Evolutionary conservation across 2,113 vertebrate species (phyloP).

Genomic region (Pomatorhinus ruficollis): DNA sequence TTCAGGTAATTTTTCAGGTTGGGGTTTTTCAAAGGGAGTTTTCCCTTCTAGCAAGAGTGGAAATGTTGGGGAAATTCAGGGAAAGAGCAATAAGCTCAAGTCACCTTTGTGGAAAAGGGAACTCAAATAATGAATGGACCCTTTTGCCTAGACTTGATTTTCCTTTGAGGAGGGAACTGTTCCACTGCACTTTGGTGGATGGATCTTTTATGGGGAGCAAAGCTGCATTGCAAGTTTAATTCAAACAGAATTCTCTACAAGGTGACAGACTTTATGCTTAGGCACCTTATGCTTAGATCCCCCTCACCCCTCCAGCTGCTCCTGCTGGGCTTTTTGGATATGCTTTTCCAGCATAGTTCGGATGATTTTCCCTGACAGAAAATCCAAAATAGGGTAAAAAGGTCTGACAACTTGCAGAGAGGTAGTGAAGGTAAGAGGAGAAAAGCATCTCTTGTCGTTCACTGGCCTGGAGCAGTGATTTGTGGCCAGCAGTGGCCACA

Average conservation of each 20-base stretch:
- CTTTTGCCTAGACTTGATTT: neutral
- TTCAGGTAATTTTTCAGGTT: neutral
- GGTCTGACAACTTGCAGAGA: neutral
- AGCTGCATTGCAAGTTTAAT: neutral
- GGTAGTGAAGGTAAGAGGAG: neutral
- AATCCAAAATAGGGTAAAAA: neutral
- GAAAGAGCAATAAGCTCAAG: neutral
- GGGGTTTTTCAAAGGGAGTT: neutral
- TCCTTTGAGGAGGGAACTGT: neutral
- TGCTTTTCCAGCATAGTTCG: neutral
- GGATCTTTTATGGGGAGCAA: neutral
- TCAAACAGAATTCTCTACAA: neutral
- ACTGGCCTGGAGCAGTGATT: neutral
- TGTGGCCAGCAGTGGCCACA: neutral
- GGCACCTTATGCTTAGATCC: neutral
- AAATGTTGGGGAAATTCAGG: neutral
- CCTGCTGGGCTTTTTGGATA: neutral
- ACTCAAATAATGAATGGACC: neutral
- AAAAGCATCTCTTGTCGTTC: fast-evolving
- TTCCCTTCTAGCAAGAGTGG: neutral
- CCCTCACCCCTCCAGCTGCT: neutral
- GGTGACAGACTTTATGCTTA: neutral
- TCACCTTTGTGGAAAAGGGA: neutral
- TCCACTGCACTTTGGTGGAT: neutral
- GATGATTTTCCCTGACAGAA: neutral